Base-by-base conservation (phyloP, 2,113 vertebrate genomes). In the Oriolus oriolus region DNA sequence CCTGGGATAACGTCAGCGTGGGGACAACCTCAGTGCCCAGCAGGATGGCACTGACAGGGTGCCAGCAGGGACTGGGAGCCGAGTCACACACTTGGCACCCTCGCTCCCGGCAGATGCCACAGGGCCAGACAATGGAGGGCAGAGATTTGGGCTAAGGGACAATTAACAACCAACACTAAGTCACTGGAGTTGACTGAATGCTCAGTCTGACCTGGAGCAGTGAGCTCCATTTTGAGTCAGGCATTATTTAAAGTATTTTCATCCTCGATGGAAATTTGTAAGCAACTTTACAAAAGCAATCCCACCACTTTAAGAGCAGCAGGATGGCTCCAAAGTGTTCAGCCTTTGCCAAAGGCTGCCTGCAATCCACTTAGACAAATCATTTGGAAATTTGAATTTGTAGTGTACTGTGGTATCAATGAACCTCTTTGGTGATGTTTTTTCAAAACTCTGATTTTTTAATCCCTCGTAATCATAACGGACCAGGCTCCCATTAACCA, bases 1-100 rank as follows among this genome's bases (percentile, higher is more conserved):
- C 64, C 37, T 3, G 2, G 54, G 59, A 65, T 61, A 39, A 65
- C 1, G 1, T 28, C 28, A 65, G n/a, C 3, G 0, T 5, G 22
- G 80, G 57, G 87, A 84, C 35, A 92, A 6, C 28, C 63, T 26
- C 16, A 6, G 63, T 33, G 76, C 57, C 8, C 17, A 57, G 86
- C 1, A 0, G 90, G 78, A 33, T 17, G 49, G 75, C 76, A 71
- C 79, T 76, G 75, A 16, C 53, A 18, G 41, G 53, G 54, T 49
- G 60, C 71, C 84, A 81, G 66, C 1, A 50, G 84, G 31, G 83
- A 49, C 66, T 28, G 59, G 21, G 22, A 83, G 70, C 5, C 3
- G 2, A 64, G 76, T 86, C 76, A 30, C 73, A 14, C 59, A 13
- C 56, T 57, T 63, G 95, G 91, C 90, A 89, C 30, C 73, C 63